A percentile compares a stretch with the other conserved stretches of the same genome.
Evolutionary conservation across 2,113 vertebrate genomes (phyloP).

Genomic region (Malurus melanocephalus): DNA sequence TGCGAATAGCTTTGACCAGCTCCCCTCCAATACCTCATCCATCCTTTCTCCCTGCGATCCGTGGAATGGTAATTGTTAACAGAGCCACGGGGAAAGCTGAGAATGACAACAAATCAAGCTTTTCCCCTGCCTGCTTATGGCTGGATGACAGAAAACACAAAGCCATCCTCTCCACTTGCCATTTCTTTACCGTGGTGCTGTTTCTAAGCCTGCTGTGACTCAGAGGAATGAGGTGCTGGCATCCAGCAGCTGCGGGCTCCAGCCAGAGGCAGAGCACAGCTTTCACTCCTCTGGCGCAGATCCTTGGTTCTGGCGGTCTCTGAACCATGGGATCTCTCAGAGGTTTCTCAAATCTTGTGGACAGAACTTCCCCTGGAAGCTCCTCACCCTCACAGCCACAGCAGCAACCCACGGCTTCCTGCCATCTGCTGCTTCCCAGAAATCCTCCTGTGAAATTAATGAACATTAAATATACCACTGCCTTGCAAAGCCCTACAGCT

Average conservation of each 20-base stretch:
- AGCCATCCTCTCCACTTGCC: not conserved
- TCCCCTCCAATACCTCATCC: not conserved
- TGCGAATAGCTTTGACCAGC: not conserved
- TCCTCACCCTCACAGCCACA: not conserved
- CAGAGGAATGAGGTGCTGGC: not conserved
- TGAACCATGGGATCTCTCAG: accelerated
- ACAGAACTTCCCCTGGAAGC: not conserved
- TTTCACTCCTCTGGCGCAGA: not conserved
- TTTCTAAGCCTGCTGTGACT: not conserved
- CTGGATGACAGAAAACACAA: not conserved
- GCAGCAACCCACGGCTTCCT: not conserved
- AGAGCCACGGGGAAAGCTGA: not conserved
- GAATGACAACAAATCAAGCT: not conserved
- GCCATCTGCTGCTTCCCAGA: not conserved
- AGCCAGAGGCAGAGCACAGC: not conserved
- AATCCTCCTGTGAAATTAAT: not conserved
- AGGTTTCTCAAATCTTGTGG: not conserved
- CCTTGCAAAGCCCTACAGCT: not conserved
- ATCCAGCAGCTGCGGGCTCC: not conserved
- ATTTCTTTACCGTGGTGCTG: not conserved
- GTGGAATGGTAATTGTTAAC: not conserved
- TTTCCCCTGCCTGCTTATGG: not conserved
- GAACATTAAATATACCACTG: not conserved
- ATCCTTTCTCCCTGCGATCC: not conserved
- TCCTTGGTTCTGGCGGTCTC: not conserved